Evolutionary conservation across 2,797 vertebrate genomes (phyloP).

Genomic region (Halcyon badia): DNA sequence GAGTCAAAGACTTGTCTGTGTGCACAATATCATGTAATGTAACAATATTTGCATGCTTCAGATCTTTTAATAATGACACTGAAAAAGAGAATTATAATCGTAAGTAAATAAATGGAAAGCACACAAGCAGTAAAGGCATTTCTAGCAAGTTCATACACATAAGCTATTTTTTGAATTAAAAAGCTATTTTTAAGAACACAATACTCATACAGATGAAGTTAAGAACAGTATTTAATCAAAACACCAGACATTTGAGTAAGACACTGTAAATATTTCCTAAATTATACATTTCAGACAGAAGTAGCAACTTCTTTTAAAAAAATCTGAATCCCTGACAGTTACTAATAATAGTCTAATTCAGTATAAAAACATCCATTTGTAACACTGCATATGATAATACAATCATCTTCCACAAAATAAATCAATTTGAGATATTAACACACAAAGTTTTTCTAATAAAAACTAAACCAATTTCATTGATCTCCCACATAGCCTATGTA

Average conservation of each 20-base stretch:
- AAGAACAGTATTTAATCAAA: not conserved
- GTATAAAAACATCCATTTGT: not conserved
- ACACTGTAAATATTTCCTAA: not conserved
- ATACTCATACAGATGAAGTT: not conserved
- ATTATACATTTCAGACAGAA: not conserved
- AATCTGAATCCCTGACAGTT: not conserved
- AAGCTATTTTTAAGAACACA: not conserved
- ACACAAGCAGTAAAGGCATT: not conserved
- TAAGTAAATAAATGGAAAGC: slow-evolving; percentile 17
- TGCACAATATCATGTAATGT: slow-evolving; percentile 98
- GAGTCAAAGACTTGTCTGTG: slow-evolving; percentile 98
- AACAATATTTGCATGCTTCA: slow-evolving; percentile 99
- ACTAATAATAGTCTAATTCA: not conserved
- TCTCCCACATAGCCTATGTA: not conserved
- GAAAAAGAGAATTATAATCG: slow-evolving; percentile 53
- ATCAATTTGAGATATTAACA: not conserved
- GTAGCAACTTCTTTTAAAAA: not conserved
- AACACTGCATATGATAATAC: not conserved
- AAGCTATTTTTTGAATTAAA: not conserved
- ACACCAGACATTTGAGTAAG: not conserved
- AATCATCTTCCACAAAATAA: not conserved
- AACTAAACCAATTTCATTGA: not conserved
- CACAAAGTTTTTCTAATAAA: not conserved
- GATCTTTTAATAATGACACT: slow-evolving; percentile 98
- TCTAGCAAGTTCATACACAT: not conserved